A percentile compares a stretch with the other conserved stretches of the same genome.
Conservation (phyloP, 2,113 vertebrate genomes). For the Choloepus hoffmanni region DNA sequence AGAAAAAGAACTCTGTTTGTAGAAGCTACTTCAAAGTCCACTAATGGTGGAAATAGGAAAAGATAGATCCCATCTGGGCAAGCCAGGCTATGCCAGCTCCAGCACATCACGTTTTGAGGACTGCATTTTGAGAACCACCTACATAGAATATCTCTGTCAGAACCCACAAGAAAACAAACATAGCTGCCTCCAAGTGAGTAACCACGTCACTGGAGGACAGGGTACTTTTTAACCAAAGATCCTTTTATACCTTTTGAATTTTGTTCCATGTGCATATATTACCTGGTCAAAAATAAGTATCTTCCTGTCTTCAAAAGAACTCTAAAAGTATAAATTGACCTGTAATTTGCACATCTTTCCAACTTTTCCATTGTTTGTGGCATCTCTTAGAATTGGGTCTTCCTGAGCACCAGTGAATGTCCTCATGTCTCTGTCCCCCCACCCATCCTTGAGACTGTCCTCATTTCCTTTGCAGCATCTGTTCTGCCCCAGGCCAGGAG, state of each 20-base stretch:
- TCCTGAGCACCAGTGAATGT: neutral
- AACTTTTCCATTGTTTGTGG: neutral
- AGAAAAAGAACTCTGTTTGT: neutral
- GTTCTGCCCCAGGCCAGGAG: neutral
- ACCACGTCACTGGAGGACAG: neutral
- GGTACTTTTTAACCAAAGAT: neutral
- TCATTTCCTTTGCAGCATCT: neutral
- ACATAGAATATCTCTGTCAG: neutral
- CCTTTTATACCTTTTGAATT: neutral
- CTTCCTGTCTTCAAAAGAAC: neutral
- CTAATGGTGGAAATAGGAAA: too few relatives aligned
- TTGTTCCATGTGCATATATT: neutral
- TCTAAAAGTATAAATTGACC: neutral
- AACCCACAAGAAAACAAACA: neutral
- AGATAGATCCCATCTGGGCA: fast-evolving
- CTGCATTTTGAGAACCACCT: neutral
- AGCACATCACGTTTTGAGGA: fast-evolving
- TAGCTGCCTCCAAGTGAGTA: neutral
- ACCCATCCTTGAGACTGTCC: neutral
- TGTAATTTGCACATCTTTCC: neutral
- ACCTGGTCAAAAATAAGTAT: neutral
- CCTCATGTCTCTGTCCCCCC: neutral
- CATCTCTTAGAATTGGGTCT: neutral
- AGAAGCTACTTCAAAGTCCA: neutral
- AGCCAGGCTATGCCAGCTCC: fast-evolving